Conservation (phyloP, 64 coral and sea anemone species). For the Anthopleura sola region DNA sequence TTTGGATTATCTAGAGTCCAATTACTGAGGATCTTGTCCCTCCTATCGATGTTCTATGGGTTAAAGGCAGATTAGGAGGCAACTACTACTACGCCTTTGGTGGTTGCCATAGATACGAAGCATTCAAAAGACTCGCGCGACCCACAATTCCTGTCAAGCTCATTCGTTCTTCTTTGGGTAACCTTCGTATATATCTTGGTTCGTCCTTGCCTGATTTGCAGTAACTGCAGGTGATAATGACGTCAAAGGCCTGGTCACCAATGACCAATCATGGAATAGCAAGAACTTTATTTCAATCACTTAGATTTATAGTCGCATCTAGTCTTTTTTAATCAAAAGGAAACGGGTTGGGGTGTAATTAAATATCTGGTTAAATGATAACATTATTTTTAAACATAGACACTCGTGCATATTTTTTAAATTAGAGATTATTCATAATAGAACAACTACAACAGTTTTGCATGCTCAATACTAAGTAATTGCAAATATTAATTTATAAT, state of each 20-base stretch:
- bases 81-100: slow-evolving; percentile 25
- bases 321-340: neutral
- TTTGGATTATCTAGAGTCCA: neutral
- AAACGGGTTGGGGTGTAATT: neutral
- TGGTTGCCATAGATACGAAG: slow-evolving; percentile 20
- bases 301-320: neutral
- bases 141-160: slow-evolving; percentile 20
- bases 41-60: slow-evolving; percentile 17
- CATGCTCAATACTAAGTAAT: neutral
- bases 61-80: neutral
- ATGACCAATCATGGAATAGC: neutral
- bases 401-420: neutral
- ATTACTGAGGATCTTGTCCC: neutral
- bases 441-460: too few relatives aligned
- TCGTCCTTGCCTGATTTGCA: slow-evolving; percentile 14
- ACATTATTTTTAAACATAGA: neutral
- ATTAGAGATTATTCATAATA: neutral
- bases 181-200: slow-evolving; percentile 3
- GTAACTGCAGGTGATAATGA: neutral
- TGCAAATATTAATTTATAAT: neutral
- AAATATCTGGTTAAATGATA: neutral
- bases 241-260: neutral
- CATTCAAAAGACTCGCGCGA: slow-evolving; percentile 13
- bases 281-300: neutral
- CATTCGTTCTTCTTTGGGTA: neutral